Evolutionary conservation across 2,113 vertebrate species (phyloP).

Genomic region (Patagioenas fasciata): DNA sequence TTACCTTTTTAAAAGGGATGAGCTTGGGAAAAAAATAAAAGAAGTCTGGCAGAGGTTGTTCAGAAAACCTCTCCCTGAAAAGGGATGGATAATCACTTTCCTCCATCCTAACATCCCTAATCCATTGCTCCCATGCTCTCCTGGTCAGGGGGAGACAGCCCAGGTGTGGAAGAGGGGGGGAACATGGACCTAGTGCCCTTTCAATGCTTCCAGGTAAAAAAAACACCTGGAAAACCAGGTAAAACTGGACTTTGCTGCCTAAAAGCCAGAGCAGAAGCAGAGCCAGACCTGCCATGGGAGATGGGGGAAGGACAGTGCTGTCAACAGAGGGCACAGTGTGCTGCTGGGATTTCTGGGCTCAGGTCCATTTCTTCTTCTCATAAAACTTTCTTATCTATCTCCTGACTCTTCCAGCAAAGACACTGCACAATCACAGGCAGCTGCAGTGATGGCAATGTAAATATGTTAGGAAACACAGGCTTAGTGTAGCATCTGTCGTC

Average conservation of each 20-base stretch:
- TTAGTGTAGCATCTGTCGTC: neutral
- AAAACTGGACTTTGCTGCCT: neutral
- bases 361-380: neutral
- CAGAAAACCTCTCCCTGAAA: neutral
- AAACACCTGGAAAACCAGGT: neutral
- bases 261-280: neutral
- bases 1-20: conserved; percentile 8
- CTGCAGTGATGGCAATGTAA: neutral
- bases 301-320: neutral
- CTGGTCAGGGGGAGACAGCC: neutral
- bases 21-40: neutral
- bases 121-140: neutral
- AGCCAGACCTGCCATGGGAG: neutral
- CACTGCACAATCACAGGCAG: neutral
- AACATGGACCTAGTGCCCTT: neutral
- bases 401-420: neutral
- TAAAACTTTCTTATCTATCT: neutral
- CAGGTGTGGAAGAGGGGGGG: neutral
- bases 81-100: neutral
- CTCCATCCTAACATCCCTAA: neutral
- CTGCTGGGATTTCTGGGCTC: neutral
- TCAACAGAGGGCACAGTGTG: fast-evolving
- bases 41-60: neutral
- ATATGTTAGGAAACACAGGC: neutral
- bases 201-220: neutral